Evolutionary conservation across 2,888 invertebrate species (phyloP).

Genomic region (Callimorpha dominula): DNA sequence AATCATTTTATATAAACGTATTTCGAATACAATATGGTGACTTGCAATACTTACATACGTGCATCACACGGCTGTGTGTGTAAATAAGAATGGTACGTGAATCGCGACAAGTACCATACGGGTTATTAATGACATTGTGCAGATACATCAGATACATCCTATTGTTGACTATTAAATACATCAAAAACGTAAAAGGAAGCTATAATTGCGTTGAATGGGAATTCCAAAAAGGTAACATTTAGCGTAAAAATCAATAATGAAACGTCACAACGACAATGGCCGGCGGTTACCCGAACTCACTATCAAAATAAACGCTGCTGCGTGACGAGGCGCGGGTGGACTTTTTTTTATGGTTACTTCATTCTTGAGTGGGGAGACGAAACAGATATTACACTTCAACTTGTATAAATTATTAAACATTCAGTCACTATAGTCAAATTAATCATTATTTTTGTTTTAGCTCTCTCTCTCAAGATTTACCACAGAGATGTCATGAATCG

Average conservation of each 20-base stretch:
- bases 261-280: slow-evolving; percentile 76
- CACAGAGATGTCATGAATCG: no score
- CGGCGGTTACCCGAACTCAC: slow-evolving; percentile 81
- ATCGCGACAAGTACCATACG: slow-evolving; percentile 81
- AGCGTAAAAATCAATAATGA: slow-evolving; percentile 87
- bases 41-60: slow-evolving; percentile 48
- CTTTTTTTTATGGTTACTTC: slow-evolving; percentile 75
- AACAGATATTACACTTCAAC: slow-evolving; percentile 59
- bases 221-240: slow-evolving; percentile 81
- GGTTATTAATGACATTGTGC: slow-evolving; percentile 84
- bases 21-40: slow-evolving; percentile 48
- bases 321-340: slow-evolving; percentile 82
- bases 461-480: no score
- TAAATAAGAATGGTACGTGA: slow-evolving; percentile 53
- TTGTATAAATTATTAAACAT: slow-evolving; percentile 19
- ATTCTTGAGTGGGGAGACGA: slow-evolving; percentile 70
- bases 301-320: slow-evolving; percentile 82
- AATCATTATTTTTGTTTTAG: no score
- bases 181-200: slow-evolving; percentile 78
- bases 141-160: slow-evolving; percentile 55
- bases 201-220: slow-evolving; percentile 81
- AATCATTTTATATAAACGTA: neutral
- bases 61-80: slow-evolving; percentile 28
- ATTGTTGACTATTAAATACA: slow-evolving; percentile 76
- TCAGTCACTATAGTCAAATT: no score